Conservation (phyloP, 1,140 invertebrate genomes). For the Andricus grossulariae region DNA sequence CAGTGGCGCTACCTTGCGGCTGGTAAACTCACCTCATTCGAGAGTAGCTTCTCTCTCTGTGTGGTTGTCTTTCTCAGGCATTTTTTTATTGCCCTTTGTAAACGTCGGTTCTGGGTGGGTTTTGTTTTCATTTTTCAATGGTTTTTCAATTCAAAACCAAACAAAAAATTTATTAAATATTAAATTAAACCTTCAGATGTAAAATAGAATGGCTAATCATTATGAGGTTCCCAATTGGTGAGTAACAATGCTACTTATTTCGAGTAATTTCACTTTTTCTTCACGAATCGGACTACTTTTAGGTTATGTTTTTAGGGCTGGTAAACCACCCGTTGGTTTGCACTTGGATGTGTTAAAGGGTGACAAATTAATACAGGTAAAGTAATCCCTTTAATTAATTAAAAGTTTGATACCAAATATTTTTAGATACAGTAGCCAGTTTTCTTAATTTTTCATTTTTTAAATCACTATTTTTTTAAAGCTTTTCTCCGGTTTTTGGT, state of each 20-base stretch:
- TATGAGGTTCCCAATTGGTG: slow-evolving; percentile 92
- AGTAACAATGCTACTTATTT: slow-evolving; percentile 2
- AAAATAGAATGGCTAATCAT: slow-evolving; percentile 85
- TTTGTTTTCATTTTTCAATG: neutral
- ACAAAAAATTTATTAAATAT: neutral
- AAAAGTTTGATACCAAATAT: neutral
- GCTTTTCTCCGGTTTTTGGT: too few species aligned
- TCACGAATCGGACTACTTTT: neutral
- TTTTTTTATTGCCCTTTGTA: neutral
- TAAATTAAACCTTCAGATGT: neutral
- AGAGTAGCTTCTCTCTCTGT: too few species aligned
- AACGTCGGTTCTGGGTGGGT: neutral
- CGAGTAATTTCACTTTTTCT: neutral
- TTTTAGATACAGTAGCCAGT: too few species aligned
- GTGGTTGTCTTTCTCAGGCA: too few species aligned
- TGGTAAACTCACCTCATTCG: too few species aligned
- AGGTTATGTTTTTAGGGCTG: slow-evolving; percentile 86
- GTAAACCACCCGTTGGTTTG: slow-evolving; percentile 95
- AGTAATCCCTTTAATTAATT: slow-evolving; percentile 29
- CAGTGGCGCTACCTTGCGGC: too few species aligned
- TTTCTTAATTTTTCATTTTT: neutral
- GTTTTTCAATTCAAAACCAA: neutral
- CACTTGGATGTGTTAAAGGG: slow-evolving; percentile 99
- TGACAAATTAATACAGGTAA: slow-evolving; percentile 93
- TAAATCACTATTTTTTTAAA: neutral